Evolutionary conservation across 2,888 invertebrate genomes (phyloP).

Genomic region (Leptopilina myrica): DNA sequence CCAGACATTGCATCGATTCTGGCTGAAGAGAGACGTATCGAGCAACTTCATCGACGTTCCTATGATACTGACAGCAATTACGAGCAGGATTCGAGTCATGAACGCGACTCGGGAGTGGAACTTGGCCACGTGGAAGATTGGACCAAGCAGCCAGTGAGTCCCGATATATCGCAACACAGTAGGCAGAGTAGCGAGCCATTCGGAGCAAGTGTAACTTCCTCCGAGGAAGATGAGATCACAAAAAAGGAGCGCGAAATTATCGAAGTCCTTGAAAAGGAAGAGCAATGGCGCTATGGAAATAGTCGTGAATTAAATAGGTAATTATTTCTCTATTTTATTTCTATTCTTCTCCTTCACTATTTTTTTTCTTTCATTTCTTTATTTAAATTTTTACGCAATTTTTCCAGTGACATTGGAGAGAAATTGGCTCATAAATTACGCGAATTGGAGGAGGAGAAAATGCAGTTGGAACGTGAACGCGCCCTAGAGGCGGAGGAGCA

Average conservation of each 20-base stretch:
- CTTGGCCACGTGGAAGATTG: constrained; percentile 79
- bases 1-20: constrained; percentile 89
- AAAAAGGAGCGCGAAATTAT: constrained; percentile 83
- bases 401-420: constrained; percentile 77
- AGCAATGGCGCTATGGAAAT: constrained; percentile 79
- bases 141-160: constrained; percentile 74
- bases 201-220: constrained; percentile 84
- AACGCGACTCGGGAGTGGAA: constrained; percentile 88
- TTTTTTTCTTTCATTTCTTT: background rate
- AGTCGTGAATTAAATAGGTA: constrained; percentile 72
- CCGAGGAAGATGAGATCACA: constrained; percentile 86
- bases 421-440: constrained; percentile 80
- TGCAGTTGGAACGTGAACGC: constrained; percentile 76
- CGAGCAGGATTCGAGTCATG: constrained; percentile 76
- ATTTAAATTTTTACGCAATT: background rate
- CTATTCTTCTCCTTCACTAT: background rate
- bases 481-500: constrained; percentile 69
- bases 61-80: constrained; percentile 83
- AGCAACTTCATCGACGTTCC: constrained; percentile 86
- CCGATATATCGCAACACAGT: constrained; percentile 81
- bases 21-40: constrained; percentile 88
- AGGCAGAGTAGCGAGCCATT: constrained; percentile 90
- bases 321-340: background rate
- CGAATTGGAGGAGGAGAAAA: constrained; percentile 77
- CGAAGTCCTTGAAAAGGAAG: constrained; percentile 81